phyloP scores from a whole-genome alignment of 2,888 invertebrate genomes.

The Cheiracanthium punctorium region DNA sequence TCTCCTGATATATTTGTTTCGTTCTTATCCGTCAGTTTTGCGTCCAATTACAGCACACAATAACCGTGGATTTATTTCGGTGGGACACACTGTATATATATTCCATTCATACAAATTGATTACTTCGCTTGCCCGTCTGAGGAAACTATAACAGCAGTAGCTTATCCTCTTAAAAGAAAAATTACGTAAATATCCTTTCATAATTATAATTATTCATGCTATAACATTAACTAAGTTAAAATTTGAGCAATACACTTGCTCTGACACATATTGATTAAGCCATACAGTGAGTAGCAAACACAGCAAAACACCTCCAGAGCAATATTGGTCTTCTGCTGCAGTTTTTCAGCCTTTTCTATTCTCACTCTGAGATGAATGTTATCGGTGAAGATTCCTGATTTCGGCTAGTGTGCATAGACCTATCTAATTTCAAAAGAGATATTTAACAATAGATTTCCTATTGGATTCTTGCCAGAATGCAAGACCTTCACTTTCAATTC shows the following conservation, averaged over 20 bases:
- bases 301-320: background rate
- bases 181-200: too few relatives aligned
- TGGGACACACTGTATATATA: too few relatives aligned
- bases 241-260: background rate
- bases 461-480: background rate
- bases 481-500: background rate
- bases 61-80: too few relatives aligned
- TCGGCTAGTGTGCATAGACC: background rate
- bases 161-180: too few relatives aligned
- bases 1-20: too few relatives aligned
- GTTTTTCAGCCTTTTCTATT: background rate
- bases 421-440: constrained; percentile 7
- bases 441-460: constrained; percentile 8
- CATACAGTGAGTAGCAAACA: too few relatives aligned
- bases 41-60: too few relatives aligned
- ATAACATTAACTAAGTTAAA: background rate
- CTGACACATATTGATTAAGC: background rate
- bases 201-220: background rate
- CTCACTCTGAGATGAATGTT: constrained; percentile 1
- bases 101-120: too few relatives aligned
- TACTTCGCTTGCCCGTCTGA: too few relatives aligned
- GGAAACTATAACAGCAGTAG: too few relatives aligned
- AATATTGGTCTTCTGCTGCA: background rate
- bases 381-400: constrained; percentile 8
- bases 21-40: too few relatives aligned